phyloP scores from a whole-genome alignment of 2,888 invertebrate species.

The Melinaea marsaeus region DNA sequence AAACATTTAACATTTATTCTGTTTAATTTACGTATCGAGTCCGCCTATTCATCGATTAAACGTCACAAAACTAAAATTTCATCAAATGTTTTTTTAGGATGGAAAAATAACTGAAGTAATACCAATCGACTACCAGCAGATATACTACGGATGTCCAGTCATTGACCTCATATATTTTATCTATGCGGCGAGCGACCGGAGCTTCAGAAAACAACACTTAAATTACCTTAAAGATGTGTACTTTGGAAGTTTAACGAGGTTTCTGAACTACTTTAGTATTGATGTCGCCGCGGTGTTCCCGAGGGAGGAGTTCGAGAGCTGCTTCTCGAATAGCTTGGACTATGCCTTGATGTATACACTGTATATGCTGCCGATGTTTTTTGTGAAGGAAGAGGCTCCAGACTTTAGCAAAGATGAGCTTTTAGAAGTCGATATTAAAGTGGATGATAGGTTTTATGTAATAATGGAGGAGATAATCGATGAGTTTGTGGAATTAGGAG shows the following conservation, averaged over 20 bases:
- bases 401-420: conserved; percentile 38
- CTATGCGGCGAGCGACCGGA: conserved; percentile 36
- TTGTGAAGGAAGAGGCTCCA: conserved; percentile 36
- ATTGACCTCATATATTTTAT: conserved; percentile 43
- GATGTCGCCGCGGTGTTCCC: conserved; percentile 38
- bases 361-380: conserved; percentile 39
- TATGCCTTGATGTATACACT: conserved; percentile 43
- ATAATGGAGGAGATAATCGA: conserved; percentile 40
- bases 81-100: conserved; percentile 38
- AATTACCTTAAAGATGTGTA: conserved; percentile 43
- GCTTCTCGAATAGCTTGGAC: conserved; percentile 39
- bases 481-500: conserved; percentile 43
- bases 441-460: conserved; percentile 36
- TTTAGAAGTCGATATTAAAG: conserved; percentile 29
- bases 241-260: conserved; percentile 37
- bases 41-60: not conserved
- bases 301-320: conserved; percentile 40
- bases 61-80: not conserved
- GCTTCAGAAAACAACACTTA: conserved; percentile 43
- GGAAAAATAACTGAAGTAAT: conserved; percentile 41
- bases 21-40: not conserved
- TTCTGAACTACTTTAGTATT: conserved; percentile 41
- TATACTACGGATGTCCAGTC: conserved; percentile 40
- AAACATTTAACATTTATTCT: too few species aligned
- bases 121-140: conserved; percentile 43